Conservation (phyloP, 2,113 vertebrate genomes). For the Anhinga anhinga region DNA sequence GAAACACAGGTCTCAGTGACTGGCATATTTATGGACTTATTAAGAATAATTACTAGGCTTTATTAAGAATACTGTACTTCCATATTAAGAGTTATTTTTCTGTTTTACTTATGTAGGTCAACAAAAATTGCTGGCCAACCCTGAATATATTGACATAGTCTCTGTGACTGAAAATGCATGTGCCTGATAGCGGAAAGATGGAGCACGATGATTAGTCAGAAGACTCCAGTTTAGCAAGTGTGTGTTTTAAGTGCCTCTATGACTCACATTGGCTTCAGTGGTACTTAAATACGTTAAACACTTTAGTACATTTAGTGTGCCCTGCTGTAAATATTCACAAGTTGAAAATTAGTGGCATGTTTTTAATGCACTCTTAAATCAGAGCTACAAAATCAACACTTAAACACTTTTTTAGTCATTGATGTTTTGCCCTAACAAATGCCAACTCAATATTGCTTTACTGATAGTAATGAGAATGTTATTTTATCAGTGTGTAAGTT, state of each 20-base stretch:
- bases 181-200: not conserved
- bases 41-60: not conserved
- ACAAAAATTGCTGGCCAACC: not conserved
- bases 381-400: not conserved
- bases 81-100: not conserved
- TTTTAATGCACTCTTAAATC: not conserved
- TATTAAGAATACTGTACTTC: not conserved
- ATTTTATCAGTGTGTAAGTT: not conserved
- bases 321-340: not conserved
- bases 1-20: not conserved
- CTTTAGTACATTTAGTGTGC: not conserved
- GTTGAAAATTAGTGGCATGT: not conserved
- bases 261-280: not conserved
- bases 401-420: not conserved
- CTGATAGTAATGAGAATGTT: not conserved
- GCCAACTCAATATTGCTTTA: not conserved
- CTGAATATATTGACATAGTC: not conserved
- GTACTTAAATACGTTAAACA: not conserved
- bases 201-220: not conserved
- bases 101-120: not conserved
- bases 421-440: not conserved
- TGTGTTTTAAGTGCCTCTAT: not conserved
- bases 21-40: not conserved
- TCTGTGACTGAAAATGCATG: not conserved
- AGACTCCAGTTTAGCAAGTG: not conserved